Percentiles rank a stretch among this genome's conserved stretches.
Conservation (phyloP, 2,797 vertebrate genomes). For the Rhinatrema bivittatum region DNA sequence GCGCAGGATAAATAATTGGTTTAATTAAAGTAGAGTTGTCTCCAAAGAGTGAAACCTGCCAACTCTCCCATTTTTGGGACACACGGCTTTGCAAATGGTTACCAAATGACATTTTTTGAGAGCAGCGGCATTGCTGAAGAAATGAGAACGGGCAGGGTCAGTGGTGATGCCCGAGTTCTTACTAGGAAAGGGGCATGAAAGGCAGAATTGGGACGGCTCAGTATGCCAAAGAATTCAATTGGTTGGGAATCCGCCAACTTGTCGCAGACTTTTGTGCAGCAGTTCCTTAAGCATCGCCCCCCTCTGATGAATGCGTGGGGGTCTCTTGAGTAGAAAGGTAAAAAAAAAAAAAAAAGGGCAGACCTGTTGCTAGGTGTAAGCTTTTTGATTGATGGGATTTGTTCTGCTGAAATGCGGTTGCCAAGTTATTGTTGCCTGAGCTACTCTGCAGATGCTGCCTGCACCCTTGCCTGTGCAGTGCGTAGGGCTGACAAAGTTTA, state of each 20-base stretch:
- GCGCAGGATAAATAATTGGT: too few species aligned
- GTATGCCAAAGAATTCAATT: neutral
- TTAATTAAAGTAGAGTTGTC: too few species aligned
- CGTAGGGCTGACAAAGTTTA: slow-evolving; percentile 19
- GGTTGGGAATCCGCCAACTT: too few species aligned
- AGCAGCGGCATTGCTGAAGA: too few species aligned
- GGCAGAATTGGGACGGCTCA: neutral
- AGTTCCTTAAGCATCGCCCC: slow-evolving; percentile 9
- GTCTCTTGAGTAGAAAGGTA: slow-evolving; percentile 13
- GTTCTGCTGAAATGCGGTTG: slow-evolving; percentile 35
- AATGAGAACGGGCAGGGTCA: too few species aligned
- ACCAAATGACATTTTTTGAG: too few species aligned
- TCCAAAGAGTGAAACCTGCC: too few species aligned
- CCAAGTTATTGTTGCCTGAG: slow-evolving; percentile 43
- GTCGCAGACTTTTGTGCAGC: neutral
- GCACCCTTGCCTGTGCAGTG: slow-evolving; percentile 1
- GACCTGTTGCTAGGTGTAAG: slow-evolving; percentile 21
- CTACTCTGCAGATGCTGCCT: slow-evolving; percentile 30
- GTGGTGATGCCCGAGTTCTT: too few species aligned
- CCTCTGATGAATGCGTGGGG: neutral
- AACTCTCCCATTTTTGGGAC: too few species aligned
- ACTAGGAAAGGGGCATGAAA: neutral
- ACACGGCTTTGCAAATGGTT: too few species aligned
- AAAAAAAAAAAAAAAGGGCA: too few species aligned
- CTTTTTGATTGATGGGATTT: slow-evolving; percentile 30